phyloP scores from a whole-genome alignment of 2,113 vertebrate species.

The Parotia lawesii region DNA sequence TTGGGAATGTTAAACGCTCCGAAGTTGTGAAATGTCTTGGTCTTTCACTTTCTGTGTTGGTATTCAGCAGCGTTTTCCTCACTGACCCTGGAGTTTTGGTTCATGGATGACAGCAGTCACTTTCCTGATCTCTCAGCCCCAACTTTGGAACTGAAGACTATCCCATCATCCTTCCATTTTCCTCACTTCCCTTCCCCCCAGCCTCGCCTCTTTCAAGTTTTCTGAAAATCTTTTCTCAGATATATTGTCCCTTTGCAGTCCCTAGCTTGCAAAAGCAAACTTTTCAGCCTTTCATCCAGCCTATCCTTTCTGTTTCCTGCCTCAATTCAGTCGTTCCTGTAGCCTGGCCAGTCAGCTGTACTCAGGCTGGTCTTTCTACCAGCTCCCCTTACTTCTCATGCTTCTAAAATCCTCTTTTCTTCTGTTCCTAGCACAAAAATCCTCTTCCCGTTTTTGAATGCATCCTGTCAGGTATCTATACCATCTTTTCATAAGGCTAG shows the following conservation, averaged over 20 bases:
- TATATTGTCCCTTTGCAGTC: not conserved
- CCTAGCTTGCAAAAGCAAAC: not conserved
- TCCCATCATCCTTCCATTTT: not conserved
- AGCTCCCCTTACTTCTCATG: not conserved
- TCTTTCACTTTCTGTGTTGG: not conserved
- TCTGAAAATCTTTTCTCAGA: not conserved
- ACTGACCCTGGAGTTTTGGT: not conserved
- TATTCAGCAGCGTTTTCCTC: not conserved
- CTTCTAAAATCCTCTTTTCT: not conserved
- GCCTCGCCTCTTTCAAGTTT: not conserved
- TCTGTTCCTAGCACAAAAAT: not conserved
- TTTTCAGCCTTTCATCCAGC: not conserved
- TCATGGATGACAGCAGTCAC: not conserved
- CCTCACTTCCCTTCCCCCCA: not conserved
- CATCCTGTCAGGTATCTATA: not conserved
- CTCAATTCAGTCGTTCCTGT: not conserved
- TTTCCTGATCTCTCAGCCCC: not conserved
- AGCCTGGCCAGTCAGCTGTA: not conserved
- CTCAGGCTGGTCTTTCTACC: not conserved
- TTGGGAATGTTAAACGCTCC: fast-evolving
- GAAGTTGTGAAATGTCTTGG: not conserved
- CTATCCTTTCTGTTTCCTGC: not conserved
- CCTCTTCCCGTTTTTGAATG: not conserved
- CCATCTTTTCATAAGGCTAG: not conserved
- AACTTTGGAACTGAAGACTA: fast-evolving